Base-by-base conservation (phyloP, 2,797 vertebrate genomes). In the Rhadinocentrus ornatus region DNA sequence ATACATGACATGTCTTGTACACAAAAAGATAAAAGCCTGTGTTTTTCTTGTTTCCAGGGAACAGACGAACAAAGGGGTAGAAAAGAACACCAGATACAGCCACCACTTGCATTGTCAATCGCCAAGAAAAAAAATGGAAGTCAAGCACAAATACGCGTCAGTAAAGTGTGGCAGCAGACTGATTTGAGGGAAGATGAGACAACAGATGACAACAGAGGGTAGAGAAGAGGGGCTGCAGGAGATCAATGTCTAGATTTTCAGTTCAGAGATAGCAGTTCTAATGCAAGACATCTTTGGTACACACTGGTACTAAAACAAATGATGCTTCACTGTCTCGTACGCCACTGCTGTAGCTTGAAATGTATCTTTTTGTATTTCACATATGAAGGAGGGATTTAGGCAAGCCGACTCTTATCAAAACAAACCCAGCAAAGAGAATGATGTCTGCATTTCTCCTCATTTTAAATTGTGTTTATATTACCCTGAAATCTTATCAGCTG, bases 51-150 rank as follows among this genome's bases (percentile, higher is more conserved):
- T 80, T 84, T 89, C 70, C 69, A 71, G 50, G 48, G 72, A 82
- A 71, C 78, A 63, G 56, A 72, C 57, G 61, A 91, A 89, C 77
- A 89, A 87, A 91, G 83, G 69, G 32, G 31, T 71, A 71, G 70
- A 69, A 50, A 71, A 55, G 24, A 68, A 77, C 20, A 77, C 26
- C 67, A 80, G 68, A 87, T 66, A 82, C 76, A 85, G 69, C 71
- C 71, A 75, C 76, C 50, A 66, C 75, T 85, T 85, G 75, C 65
- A 81, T 37, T 83, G 78, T 83, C 81, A 77, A 86, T 82, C 73
- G 65, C 65, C 84, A 71, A 75, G 52, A 41, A 81, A 80, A 80
- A 83, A 44, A 77, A 76, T 59, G 73, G 83, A 82, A 85, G 11
- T 35, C 68, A 75, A 85, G 76, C 71, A 87, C 75, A 85, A 82